Evolutionary conservation across 92 coral and sea anemone genomes (phyloP).

Genomic region (Parazoanthus darwini): DNA sequence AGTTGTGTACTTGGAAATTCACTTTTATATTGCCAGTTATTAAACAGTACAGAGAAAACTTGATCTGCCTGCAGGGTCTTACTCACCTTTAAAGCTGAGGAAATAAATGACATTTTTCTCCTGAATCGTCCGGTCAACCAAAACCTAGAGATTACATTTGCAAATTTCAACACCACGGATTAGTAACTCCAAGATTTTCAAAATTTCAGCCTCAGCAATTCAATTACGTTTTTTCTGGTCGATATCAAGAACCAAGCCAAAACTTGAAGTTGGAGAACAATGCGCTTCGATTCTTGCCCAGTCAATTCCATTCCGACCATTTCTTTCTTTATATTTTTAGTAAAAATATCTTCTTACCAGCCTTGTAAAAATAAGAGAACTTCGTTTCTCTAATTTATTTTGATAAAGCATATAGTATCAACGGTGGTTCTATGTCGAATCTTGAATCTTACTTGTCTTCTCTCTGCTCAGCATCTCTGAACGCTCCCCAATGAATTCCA

Average conservation of each 20-base stretch:
- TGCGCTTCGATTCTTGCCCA: no score
- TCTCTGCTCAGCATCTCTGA: slow-evolving; percentile 89
- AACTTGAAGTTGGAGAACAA: no score
- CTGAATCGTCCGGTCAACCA: slow-evolving; percentile 91
- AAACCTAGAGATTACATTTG: slow-evolving; percentile 51
- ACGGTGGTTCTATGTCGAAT: neutral
- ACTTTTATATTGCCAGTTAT: neutral
- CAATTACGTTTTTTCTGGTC: no score
- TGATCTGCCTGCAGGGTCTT: no score
- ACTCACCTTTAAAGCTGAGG: slow-evolving; percentile 72
- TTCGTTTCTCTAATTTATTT: no score
- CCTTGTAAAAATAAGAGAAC: neutral
- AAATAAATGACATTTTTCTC: slow-evolving; percentile 79
- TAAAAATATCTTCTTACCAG: no score
- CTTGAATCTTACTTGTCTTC: slow-evolving; percentile 66
- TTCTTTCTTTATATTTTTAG: no score
- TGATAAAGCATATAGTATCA: neutral
- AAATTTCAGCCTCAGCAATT: no score
- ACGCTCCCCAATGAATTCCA: slow-evolving; percentile 91
- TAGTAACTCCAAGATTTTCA: neutral
- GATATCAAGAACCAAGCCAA: no score
- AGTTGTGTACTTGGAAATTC: neutral
- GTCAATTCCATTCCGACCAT: no score
- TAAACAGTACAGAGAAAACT: neutral
- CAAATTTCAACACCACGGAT: neutral